Evolutionary conservation across 2,113 vertebrate species (phyloP).

Genomic region (Chionis minor): DNA sequence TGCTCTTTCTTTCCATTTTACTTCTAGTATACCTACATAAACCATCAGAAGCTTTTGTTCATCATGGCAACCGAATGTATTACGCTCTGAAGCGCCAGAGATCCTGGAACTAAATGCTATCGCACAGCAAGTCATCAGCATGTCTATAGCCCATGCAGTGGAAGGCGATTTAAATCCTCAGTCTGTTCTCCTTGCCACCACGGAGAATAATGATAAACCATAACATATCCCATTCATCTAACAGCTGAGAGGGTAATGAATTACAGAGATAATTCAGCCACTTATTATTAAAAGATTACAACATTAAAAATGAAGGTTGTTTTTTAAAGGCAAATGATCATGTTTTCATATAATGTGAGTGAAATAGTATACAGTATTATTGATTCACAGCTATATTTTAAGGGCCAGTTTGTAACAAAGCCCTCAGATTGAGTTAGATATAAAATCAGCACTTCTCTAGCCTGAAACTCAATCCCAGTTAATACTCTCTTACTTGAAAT

Average conservation of each 20-base stretch:
- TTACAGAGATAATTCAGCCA: slow-evolving; percentile 62
- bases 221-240: slow-evolving; percentile 63
- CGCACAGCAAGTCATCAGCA: slow-evolving; percentile 54
- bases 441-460: background rate
- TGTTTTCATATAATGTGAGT: background rate
- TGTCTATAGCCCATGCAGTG: slow-evolving; percentile 20
- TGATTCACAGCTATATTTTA: background rate
- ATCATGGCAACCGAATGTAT: slow-evolving; percentile 8
- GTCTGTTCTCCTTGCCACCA: slow-evolving; percentile 34
- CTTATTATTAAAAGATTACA: slow-evolving; percentile 65
- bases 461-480: slow-evolving; percentile 7
- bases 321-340: slow-evolving; percentile 19
- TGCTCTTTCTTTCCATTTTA: slow-evolving; percentile 31
- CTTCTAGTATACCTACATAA: background rate
- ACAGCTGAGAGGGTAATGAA: slow-evolving; percentile 63
- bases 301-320: slow-evolving; percentile 44
- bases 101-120: slow-evolving; percentile 55
- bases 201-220: slow-evolving; percentile 66
- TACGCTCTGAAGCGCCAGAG: slow-evolving; percentile 26
- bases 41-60: slow-evolving; percentile 34
- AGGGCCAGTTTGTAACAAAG: background rate
- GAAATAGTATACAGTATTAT: background rate
- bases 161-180: slow-evolving; percentile 62
- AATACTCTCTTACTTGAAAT: background rate
- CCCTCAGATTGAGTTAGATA: background rate